These are phyloP conservation scores for Diplogasteroides magnus DNA, from an alignment of 1,140 invertebrate genomes.

Conservation along the genomic window DNA sequence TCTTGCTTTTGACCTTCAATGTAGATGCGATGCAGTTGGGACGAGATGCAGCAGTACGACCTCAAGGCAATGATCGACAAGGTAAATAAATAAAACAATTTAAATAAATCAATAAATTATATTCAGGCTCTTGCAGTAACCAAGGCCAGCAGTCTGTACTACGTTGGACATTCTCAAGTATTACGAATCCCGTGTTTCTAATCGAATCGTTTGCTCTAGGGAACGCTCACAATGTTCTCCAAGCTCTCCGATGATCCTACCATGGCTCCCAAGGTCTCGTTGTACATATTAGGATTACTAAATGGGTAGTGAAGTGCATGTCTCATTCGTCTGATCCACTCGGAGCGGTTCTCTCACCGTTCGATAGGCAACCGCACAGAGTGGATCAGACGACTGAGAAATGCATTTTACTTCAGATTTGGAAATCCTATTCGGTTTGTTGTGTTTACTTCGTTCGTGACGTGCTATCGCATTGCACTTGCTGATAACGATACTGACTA, in stretches of 20 bases:
- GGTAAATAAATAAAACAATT: too few species aligned
- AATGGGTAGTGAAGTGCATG: too few species aligned
- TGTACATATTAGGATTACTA: conserved; percentile 8
- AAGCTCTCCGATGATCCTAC: conserved; percentile 42
- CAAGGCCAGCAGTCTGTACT: conserved; percentile 47
- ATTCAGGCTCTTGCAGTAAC: conserved; percentile 61
- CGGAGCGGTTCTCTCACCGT: too few species aligned
- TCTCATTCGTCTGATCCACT: too few species aligned
- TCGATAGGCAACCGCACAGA: too few species aligned
- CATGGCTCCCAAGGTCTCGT: conserved; percentile 23
- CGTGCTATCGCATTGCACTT: too few species aligned
- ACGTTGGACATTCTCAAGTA: conserved; percentile 58
- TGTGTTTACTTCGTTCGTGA: too few species aligned
- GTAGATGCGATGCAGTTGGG: conserved; percentile 60
- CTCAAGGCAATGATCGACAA: conserved; percentile 67
- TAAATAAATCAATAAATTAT: too few species aligned
- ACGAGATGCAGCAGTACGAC: conserved; percentile 72
- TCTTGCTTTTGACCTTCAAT: background rate
- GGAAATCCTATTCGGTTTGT: conserved; percentile 10
- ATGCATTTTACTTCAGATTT: too few species aligned
- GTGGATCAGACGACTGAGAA: too few species aligned
- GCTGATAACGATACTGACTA: too few species aligned
- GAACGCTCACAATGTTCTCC: conserved; percentile 57
- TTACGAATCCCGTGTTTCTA: background rate
- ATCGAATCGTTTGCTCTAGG: conserved; percentile 21